These are phyloP conservation scores for Morone chrysops DNA, from an alignment of 2,113 vertebrate species.

Conservation along the genomic window DNA sequence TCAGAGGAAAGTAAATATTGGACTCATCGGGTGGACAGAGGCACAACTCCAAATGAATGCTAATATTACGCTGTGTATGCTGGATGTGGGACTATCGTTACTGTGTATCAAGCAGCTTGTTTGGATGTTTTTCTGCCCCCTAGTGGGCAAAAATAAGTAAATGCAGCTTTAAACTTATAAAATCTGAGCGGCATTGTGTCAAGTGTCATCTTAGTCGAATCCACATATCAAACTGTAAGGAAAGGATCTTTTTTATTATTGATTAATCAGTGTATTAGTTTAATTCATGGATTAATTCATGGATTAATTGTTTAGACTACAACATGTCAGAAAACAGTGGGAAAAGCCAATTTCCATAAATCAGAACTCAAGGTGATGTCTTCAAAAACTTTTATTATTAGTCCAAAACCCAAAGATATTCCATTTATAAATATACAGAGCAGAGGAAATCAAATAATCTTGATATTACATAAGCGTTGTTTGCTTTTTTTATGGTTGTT, in stretches of 20 bases:
- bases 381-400: too few relatives aligned
- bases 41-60: background rate
- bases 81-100: background rate
- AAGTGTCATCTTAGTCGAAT: too few relatives aligned
- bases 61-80: background rate
- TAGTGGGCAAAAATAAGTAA: background rate
- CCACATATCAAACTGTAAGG: too few relatives aligned
- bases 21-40: background rate
- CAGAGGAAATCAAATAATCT: too few relatives aligned
- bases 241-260: background rate
- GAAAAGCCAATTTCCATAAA: background rate
- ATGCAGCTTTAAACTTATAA: background rate
- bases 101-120: background rate
- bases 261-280: background rate
- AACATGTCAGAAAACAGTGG: background rate
- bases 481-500: background rate
- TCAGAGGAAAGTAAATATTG: background rate
- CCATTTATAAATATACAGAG: too few relatives aligned
- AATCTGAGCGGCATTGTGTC: too few relatives aligned
- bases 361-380: background rate
- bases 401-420: too few relatives aligned
- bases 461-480: too few relatives aligned
- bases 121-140: background rate
- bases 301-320: background rate
- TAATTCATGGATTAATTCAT: background rate